Conservation (phyloP, 2,888 invertebrate genomes). For the Folsomia manolachei region DNA sequence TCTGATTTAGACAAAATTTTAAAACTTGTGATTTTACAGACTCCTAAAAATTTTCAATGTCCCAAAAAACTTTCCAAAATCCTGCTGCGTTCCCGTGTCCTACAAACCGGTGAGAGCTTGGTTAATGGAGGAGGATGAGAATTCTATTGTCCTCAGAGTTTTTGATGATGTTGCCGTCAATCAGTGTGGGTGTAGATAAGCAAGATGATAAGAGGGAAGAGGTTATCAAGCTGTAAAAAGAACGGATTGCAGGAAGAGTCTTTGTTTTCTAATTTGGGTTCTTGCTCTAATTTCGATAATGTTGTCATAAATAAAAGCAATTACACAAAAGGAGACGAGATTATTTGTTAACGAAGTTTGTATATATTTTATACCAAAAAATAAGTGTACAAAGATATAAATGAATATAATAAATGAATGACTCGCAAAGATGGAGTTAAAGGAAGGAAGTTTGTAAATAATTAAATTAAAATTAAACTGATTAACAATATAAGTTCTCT, state of each 20-base stretch:
- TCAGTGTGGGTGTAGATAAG: slow-evolving; percentile 27
- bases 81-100: slow-evolving; percentile 30
- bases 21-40: slow-evolving; percentile 9
- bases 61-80: slow-evolving; percentile 28
- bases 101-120: slow-evolving; percentile 29
- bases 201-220: too few species aligned
- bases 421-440: too few species aligned
- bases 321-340: background rate
- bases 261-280: too few species aligned
- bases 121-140: slow-evolving; percentile 9
- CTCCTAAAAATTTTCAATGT: slow-evolving; percentile 8
- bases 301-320: too few species aligned
- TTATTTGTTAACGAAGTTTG: background rate
- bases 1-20: too few species aligned
- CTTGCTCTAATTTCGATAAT: too few species aligned
- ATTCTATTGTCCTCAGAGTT: background rate
- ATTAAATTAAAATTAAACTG: too few species aligned
- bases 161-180: slow-evolving; percentile 17
- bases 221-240: background rate
- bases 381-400: too few species aligned
- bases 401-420: too few species aligned
- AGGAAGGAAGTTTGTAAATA: too few species aligned
- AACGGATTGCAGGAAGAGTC: too few species aligned
- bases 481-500: too few species aligned
- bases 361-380: background rate